Evolutionary conservation across 2,797 vertebrate species (phyloP).

Genomic region (Xyrichtys novacula): DNA sequence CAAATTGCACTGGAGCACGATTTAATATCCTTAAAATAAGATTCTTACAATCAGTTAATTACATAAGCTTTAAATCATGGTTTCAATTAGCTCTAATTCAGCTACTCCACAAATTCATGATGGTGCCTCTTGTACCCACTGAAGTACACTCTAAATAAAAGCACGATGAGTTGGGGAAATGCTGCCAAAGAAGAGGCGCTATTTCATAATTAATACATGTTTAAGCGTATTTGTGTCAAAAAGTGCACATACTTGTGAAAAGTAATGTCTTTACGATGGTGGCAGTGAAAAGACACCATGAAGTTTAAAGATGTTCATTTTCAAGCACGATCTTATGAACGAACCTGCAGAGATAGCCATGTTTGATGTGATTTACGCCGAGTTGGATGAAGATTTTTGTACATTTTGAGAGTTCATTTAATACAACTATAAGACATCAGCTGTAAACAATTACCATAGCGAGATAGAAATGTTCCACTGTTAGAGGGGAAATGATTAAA

Average conservation of each 20-base stretch:
- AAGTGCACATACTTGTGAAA: too few relatives aligned
- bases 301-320: not conserved
- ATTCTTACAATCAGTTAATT: not conserved
- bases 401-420: slow-evolving; percentile 37
- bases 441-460: slow-evolving; percentile 50
- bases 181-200: not conserved
- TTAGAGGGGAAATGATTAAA: slow-evolving; percentile 48
- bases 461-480: slow-evolving; percentile 30
- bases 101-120: not conserved
- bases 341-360: slow-evolving; percentile 4
- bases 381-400: slow-evolving; percentile 12
- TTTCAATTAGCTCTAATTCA: slow-evolving; percentile 8
- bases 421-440: slow-evolving; percentile 23
- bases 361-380: slow-evolving; percentile 11
- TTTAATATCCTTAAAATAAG: not conserved
- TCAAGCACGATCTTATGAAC: slow-evolving; percentile 8
- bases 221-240: too few relatives aligned
- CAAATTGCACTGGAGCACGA: too few relatives aligned
- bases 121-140: not conserved
- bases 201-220: too few relatives aligned
- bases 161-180: not conserved
- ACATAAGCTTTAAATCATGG: not conserved
- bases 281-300: not conserved
- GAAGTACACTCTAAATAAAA: not conserved
- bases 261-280: not conserved